A percentile compares a stretch with the other conserved stretches of the same genome.
Conservation (phyloP, 2,888 invertebrate species). For the Dendrolimus pini region DNA sequence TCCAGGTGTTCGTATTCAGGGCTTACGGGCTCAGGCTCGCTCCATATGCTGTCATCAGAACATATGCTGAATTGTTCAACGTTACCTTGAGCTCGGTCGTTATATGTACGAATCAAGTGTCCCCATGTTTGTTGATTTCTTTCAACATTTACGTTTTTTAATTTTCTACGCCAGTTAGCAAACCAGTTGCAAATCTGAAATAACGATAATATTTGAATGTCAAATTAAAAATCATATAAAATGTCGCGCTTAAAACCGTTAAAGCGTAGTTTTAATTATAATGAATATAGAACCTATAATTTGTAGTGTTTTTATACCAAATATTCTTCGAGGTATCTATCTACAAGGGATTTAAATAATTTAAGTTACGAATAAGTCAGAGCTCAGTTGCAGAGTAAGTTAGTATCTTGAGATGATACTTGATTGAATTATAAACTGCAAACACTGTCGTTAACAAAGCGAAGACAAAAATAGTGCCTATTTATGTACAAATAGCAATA, state of each 20-base stretch:
- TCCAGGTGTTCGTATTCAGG: slow-evolving; percentile 37
- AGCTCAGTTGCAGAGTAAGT: not conserved
- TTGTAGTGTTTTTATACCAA: too few species aligned
- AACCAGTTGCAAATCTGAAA: slow-evolving; percentile 87
- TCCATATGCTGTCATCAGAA: slow-evolving; percentile 88
- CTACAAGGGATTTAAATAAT: too few species aligned
- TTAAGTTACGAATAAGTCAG: not conserved
- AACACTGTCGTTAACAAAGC: slow-evolving; percentile 53
- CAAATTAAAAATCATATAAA: too few species aligned
- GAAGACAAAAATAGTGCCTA: slow-evolving; percentile 72
- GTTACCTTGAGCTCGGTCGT: slow-evolving; percentile 84
- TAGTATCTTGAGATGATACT: not conserved
- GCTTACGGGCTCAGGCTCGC: slow-evolving; percentile 73
- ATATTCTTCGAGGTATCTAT: too few species aligned
- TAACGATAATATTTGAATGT: not conserved
- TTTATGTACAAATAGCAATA: slow-evolving; percentile 71
- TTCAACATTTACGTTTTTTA: slow-evolving; percentile 85
- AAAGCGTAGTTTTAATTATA: too few species aligned
- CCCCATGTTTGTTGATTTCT: slow-evolving; percentile 84
- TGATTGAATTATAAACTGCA: slow-evolving; percentile 18
- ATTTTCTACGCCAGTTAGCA: slow-evolving; percentile 88
- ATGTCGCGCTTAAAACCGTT: too few species aligned
- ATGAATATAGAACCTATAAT: too few species aligned
- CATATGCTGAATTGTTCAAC: slow-evolving; percentile 88
- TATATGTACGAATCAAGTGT: slow-evolving; percentile 83